Evolutionary conservation across 2,888 invertebrate genomes (phyloP).

Genomic region (Lycaena phlaeas): DNA sequence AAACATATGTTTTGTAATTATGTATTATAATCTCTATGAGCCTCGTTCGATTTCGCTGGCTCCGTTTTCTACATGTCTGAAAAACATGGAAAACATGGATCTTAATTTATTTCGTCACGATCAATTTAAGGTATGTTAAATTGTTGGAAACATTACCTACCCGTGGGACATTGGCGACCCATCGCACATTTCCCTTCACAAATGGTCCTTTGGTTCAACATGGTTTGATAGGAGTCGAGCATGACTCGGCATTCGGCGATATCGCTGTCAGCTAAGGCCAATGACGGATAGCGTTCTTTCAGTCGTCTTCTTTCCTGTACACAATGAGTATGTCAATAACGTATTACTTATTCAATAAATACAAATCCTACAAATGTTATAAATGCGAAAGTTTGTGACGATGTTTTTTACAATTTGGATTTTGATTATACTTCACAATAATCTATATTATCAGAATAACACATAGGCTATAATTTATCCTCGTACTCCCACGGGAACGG

Average conservation of each 20-base stretch:
- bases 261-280: conserved; percentile 81
- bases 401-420: too few relatives aligned
- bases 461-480: too few relatives aligned
- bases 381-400: too few relatives aligned
- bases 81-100: conserved; percentile 9
- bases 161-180: conserved; percentile 89
- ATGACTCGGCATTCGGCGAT: conserved; percentile 83
- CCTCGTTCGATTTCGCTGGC: conserved; percentile 5
- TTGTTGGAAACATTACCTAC: conserved; percentile 40
- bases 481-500: too few relatives aligned
- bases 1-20: conserved; percentile 5
- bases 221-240: conserved; percentile 87
- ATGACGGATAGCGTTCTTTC: conserved; percentile 87
- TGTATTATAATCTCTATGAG: not conserved
- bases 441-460: too few relatives aligned
- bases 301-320: conserved; percentile 85
- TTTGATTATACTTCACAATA: too few relatives aligned
- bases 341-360: too few relatives aligned
- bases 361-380: too few relatives aligned
- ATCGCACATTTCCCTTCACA: conserved; percentile 90
- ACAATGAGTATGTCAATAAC: too few relatives aligned
- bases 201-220: conserved; percentile 83
- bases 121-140: not conserved
- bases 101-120: conserved; percentile 2
- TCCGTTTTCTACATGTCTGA: conserved; percentile 10